Evolutionary conservation across 2,888 invertebrate species (phyloP), one percentile per base, ranked within the genome.

Genomic region (Morpho achilles): DNA sequence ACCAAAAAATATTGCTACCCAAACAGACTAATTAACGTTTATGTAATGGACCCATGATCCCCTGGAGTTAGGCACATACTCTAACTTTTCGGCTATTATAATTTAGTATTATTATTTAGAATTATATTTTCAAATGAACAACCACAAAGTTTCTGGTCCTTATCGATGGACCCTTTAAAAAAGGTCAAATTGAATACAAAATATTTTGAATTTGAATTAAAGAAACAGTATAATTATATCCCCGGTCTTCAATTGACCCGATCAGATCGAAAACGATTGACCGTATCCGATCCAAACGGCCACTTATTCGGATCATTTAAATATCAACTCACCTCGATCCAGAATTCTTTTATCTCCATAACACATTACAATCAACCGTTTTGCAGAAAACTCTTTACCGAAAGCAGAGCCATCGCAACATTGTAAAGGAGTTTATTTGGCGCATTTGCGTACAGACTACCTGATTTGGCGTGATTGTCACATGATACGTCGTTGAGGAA

Each of bases 391-490:
- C 40, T 32, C 32, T 39, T 10, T 5, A 50, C 40, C 32, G 32
- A 40, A 40, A 10, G 10, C n/a, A 3, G n/a, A 43, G 43, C 43
- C 41, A n/a, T 23, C 22, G 7, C 41, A 40, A 40, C 50, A 41
- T 41, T 50, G 50, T 50, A 16, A 50, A 16, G 40, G 10, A 41
- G 7, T 50, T 50, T 50, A 50, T 49, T 51, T 7, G 43, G 7
- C 51, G 46, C 53, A 65, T 65, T 62, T 62, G 59, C 59, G 51
- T 66, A 61, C 56, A 60, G 58, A 62, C 55, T 60, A 59, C 64
- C 60, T 62, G 60, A 62, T 62, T 61, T 58, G 43, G 42, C 43
- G 49, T 56, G 52, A 60, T 57, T 50, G 51, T 56, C 44, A 44
- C 39, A 53, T 47, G 50, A 57, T 60, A 42, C 10, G 32, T 41